Conservation (phyloP, 2,113 vertebrate genomes). For the Ursus arctos region DNA sequence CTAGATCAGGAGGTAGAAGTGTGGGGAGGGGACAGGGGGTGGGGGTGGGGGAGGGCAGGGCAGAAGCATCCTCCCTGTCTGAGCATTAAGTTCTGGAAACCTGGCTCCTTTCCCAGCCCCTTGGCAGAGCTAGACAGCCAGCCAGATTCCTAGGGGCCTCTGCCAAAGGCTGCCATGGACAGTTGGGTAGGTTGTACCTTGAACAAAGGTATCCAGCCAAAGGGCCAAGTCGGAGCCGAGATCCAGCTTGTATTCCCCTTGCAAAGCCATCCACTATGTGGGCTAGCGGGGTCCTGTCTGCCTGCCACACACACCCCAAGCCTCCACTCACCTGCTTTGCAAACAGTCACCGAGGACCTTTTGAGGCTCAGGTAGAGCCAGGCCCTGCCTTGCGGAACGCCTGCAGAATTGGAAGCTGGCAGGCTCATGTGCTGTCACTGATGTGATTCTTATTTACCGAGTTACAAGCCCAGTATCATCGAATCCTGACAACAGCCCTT, state of each 20-base stretch:
- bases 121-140: neutral
- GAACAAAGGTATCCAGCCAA: neutral
- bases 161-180: neutral
- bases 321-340: neutral
- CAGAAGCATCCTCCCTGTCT: neutral
- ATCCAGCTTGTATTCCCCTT: neutral
- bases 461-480: neutral
- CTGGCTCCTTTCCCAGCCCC: neutral
- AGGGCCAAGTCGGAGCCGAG: neutral
- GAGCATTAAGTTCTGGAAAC: neutral
- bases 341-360: neutral
- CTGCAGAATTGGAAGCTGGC: neutral
- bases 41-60: accelerated
- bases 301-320: too few species aligned
- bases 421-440: neutral
- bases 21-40: neutral
- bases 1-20: neutral
- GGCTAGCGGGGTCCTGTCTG: neutral
- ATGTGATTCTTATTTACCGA: neutral
- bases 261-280: neutral
- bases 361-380: neutral
- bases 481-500: neutral
- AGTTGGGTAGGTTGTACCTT: neutral
- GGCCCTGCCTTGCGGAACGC: neutral
- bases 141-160: neutral